Percentiles rank a stretch among this genome's conserved stretches.
Evolutionary conservation across 1,140 invertebrate genomes (phyloP).

Genomic region (Drosophila sucinea): DNA sequence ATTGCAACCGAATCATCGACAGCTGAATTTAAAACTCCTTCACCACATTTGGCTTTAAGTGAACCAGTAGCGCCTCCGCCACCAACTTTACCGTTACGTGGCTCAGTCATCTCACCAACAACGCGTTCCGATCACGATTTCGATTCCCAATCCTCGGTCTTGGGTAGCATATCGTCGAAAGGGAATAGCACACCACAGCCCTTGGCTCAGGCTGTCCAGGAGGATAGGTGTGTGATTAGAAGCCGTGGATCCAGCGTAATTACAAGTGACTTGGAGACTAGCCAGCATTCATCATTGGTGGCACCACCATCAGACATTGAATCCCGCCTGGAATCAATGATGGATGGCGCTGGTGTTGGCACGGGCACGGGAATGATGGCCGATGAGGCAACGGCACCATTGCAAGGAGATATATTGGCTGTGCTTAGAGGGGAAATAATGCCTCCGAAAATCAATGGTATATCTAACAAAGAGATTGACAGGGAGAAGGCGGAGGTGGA

Average conservation of each 20-base stretch:
- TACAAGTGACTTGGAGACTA: slow-evolving; percentile 80
- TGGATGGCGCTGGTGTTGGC: slow-evolving; percentile 59
- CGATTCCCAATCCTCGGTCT: slow-evolving; percentile 80
- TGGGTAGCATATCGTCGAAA: slow-evolving; percentile 82
- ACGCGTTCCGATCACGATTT: slow-evolving; percentile 78
- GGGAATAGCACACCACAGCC: slow-evolving; percentile 75
- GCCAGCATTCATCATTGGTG: slow-evolving; percentile 81
- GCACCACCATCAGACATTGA: slow-evolving; percentile 82
- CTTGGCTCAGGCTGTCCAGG: slow-evolving; percentile 68
- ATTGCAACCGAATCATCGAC: slow-evolving; percentile 7
- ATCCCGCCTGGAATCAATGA: slow-evolving; percentile 77
- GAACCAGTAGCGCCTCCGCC: slow-evolving; percentile 54
- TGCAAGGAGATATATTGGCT: slow-evolving; percentile 78
- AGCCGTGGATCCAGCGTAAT: slow-evolving; percentile 81
- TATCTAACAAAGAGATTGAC: slow-evolving; percentile 4
- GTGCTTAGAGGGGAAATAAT: slow-evolving; percentile 69
- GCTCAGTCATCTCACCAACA: slow-evolving; percentile 67
- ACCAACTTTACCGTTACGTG: slow-evolving; percentile 49
- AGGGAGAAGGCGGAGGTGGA: not conserved
- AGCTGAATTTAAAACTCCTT: slow-evolving; percentile 83
- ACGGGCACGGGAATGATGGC: not conserved
- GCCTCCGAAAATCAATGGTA: slow-evolving; percentile 58
- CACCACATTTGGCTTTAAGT: slow-evolving; percentile 83
- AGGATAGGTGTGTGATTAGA: slow-evolving; percentile 79
- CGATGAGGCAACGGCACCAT: slow-evolving; percentile 46